These are phyloP conservation scores for Zaprionus inermis DNA, from an alignment of 1,140 invertebrate species.

Conservation along the genomic window DNA sequence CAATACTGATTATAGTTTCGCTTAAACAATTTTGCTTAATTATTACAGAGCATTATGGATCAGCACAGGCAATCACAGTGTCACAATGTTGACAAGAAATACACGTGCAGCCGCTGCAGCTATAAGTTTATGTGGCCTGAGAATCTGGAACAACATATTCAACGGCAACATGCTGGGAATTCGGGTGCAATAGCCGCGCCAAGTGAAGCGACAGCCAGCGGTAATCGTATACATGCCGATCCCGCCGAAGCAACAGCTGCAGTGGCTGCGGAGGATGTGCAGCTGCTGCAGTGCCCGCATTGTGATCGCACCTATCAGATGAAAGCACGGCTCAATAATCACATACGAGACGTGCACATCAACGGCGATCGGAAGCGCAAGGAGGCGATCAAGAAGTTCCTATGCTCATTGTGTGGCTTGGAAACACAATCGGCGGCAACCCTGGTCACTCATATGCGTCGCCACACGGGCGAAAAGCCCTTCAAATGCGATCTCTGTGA, in stretches of 20 bases:
- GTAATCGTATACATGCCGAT: slow-evolving; percentile 64
- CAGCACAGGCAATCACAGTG: slow-evolving; percentile 70
- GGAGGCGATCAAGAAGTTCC: slow-evolving; percentile 68
- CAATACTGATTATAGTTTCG: background rate
- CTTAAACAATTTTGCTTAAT: background rate
- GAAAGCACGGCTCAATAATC: slow-evolving; percentile 70
- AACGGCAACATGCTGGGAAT: slow-evolving; percentile 76
- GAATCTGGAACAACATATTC: slow-evolving; percentile 84
- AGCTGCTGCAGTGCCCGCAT: slow-evolving; percentile 82
- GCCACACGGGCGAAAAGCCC: slow-evolving; percentile 77
- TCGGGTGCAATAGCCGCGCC: background rate
- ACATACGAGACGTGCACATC: slow-evolving; percentile 69
- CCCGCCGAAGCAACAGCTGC: slow-evolving; percentile 24
- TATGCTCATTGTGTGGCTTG: slow-evolving; percentile 86
- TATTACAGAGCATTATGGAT: slow-evolving; percentile 67
- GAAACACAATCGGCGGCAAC: slow-evolving; percentile 86
- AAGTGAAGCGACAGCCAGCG: background rate
- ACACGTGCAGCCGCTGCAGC: slow-evolving; percentile 84
- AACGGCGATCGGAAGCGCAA: slow-evolving; percentile 75
- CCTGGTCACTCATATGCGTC: slow-evolving; percentile 86
- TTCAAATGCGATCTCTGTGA: slow-evolving; percentile 76
- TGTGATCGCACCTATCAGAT: slow-evolving; percentile 73
- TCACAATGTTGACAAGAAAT: slow-evolving; percentile 66
- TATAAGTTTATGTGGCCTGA: slow-evolving; percentile 85
- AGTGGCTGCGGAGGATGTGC: background rate